These are phyloP conservation scores for Gymnosoma rotundatum DNA, from an alignment of 2,888 invertebrate species.

Conservation along the genomic window DNA sequence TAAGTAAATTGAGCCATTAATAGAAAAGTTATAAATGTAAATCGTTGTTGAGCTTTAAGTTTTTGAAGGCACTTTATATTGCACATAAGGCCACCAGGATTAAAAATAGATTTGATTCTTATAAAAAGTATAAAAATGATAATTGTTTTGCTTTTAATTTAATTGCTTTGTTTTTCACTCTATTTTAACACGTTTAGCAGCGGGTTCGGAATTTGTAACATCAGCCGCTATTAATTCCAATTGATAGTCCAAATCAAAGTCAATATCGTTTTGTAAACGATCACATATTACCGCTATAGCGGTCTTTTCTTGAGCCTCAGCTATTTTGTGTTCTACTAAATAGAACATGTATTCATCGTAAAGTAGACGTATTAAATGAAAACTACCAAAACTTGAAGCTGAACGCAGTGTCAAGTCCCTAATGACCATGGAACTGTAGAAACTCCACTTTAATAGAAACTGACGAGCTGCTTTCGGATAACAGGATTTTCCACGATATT, in stretches of 20 bases:
- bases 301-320: slow-evolving; percentile 93
- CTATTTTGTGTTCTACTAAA: slow-evolving; percentile 97
- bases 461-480: slow-evolving; percentile 94
- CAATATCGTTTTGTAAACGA: slow-evolving; percentile 79
- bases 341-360: slow-evolving; percentile 99
- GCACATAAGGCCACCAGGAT: slow-evolving; percentile 61
- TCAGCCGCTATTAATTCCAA: slow-evolving; percentile 79
- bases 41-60: slow-evolving; percentile 55
- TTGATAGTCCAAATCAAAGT: slow-evolving; percentile 81
- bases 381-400: slow-evolving; percentile 99
- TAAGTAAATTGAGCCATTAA: slow-evolving; percentile 54
- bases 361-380: slow-evolving; percentile 97
- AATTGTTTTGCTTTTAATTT: not conserved
- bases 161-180: slow-evolving; percentile 74
- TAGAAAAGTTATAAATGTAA: not conserved
- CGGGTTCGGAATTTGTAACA: slow-evolving; percentile 31
- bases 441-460: slow-evolving; percentile 99
- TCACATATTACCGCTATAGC: slow-evolving; percentile 96
- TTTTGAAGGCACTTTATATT: slow-evolving; percentile 66
- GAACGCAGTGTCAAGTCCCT: slow-evolving; percentile 97
- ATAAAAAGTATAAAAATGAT: not conserved
- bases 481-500: slow-evolving; percentile 91
- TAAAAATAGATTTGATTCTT: not conserved
- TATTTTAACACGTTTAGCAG: slow-evolving; percentile 79
- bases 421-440: slow-evolving; percentile 99